Percentiles rank a stretch among this genome's conserved stretches.
phyloP scores from a whole-genome alignment of 2,888 invertebrate genomes.

The Lepidocyrtoides sp. region DNA sequence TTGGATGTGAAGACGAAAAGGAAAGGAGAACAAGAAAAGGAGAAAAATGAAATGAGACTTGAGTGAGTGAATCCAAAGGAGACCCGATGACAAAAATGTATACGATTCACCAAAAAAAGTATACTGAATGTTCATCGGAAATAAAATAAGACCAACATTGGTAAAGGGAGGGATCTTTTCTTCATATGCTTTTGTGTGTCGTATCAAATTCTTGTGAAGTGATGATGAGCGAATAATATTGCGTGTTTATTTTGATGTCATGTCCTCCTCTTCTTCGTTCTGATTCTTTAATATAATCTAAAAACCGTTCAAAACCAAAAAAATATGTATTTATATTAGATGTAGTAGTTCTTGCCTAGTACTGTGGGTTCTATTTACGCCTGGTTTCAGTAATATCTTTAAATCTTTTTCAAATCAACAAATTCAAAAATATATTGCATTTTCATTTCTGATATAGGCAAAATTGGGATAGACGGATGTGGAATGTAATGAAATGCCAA shows the following conservation, averaged over 20 bases:
- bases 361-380: too few species aligned
- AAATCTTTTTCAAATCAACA: not conserved
- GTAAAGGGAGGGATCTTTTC: not conserved
- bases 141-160: not conserved
- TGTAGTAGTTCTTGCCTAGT: too few species aligned
- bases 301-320: not conserved
- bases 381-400: too few species aligned
- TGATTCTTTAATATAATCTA: not conserved
- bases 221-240: slow-evolving; percentile 51
- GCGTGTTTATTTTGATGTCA: slow-evolving; percentile 39
- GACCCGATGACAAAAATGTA: slow-evolving; percentile 1
- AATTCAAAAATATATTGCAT: not conserved
- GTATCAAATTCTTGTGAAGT: not conserved
- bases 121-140: not conserved
- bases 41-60: slow-evolving; percentile 27
- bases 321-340: too few species aligned
- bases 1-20: not conserved
- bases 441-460: not conserved
- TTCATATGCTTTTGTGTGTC: not conserved
- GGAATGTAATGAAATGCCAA: too few species aligned
- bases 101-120: slow-evolving; percentile 22
- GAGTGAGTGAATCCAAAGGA: slow-evolving; percentile 31
- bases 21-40: slow-evolving; percentile 27
- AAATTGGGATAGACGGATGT: not conserved
- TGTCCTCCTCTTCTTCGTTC: slow-evolving; percentile 1